Conservation (phyloP, 2,888 invertebrate species). For the Diogma glabrata region DNA sequence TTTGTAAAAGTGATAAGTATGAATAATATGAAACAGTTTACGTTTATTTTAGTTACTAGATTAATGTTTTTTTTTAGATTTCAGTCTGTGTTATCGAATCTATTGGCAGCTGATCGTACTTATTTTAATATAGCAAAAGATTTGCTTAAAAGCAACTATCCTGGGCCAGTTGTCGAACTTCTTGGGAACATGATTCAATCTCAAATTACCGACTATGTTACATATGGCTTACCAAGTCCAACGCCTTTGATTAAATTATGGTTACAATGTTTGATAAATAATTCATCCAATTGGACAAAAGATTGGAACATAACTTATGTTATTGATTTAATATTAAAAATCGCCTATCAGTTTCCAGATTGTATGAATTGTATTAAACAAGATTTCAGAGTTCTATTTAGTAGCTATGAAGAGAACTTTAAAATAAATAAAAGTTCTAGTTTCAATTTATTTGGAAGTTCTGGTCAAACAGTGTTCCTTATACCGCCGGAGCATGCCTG, state of each 20-base stretch:
- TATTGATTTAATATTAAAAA: constrained; percentile 52
- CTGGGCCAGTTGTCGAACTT: constrained; percentile 52
- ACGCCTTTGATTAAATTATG: constrained; percentile 51
- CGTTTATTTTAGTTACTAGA: no score
- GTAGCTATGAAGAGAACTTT: background rate
- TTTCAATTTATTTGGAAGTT: constrained; percentile 34
- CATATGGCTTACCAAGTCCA: constrained; percentile 43
- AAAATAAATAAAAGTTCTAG: background rate
- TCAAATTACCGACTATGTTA: constrained; percentile 47
- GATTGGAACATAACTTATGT: constrained; percentile 53
- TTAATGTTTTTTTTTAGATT: no score
- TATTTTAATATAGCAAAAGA: constrained; percentile 66
- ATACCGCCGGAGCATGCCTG: constrained; percentile 42
- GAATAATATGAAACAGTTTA: no score
- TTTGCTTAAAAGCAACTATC: constrained; percentile 50
- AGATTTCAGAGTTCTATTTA: constrained; percentile 26
- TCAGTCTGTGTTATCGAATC: constrained; percentile 39
- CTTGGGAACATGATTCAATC: constrained; percentile 62
- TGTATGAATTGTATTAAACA: constrained; percentile 38
- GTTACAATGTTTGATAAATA: constrained; percentile 53
- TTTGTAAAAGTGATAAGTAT: constrained; percentile 48
- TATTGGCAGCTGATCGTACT: constrained; percentile 59
- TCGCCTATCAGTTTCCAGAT: constrained; percentile 49
- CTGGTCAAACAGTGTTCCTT: constrained; percentile 29
- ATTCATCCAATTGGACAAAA: constrained; percentile 47